Percentiles rank a stretch among this genome's conserved stretches.
These are phyloP conservation scores for Graphium colonna DNA, from an alignment of 2,888 invertebrate species.

Conservation along the genomic window DNA sequence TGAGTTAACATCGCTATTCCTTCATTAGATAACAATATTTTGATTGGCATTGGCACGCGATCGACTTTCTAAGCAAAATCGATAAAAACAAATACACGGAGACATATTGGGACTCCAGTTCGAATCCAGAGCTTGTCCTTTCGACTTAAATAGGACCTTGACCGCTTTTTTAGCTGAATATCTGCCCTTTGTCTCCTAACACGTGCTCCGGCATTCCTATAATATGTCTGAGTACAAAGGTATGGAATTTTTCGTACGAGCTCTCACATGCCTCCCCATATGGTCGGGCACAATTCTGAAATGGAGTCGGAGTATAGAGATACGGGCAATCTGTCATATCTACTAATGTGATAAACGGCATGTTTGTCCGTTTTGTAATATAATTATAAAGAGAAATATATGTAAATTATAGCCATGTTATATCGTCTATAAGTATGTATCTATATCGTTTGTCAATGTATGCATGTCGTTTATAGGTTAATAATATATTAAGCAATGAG, in stretches of 20 bases:
- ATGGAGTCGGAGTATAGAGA: conserved; percentile 17
- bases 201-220: conserved; percentile 19
- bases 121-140: not conserved
- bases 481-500: too few species aligned
- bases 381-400: too few species aligned
- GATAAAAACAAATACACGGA: not conserved
- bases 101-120: not conserved
- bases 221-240: conserved; percentile 20
- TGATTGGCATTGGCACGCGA: not conserved
- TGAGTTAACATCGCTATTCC: too few species aligned
- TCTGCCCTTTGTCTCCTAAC: conserved; percentile 11
- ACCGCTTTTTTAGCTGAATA: conserved; percentile 1
- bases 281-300: conserved; percentile 12
- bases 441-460: too few species aligned
- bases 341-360: too few species aligned
- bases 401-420: too few species aligned
- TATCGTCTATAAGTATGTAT: too few species aligned
- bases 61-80: not conserved
- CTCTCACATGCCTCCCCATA: conserved; percentile 13
- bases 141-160: conserved; percentile 19
- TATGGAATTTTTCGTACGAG: conserved; percentile 17
- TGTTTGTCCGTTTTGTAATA: too few species aligned
- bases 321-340: not conserved
- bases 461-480: too few species aligned
- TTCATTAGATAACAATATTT: too few species aligned